Evolutionary conservation across 2,888 invertebrate genomes (phyloP), one percentile per base, ranked within the genome.

Genomic region (Chrysolina americana): DNA sequence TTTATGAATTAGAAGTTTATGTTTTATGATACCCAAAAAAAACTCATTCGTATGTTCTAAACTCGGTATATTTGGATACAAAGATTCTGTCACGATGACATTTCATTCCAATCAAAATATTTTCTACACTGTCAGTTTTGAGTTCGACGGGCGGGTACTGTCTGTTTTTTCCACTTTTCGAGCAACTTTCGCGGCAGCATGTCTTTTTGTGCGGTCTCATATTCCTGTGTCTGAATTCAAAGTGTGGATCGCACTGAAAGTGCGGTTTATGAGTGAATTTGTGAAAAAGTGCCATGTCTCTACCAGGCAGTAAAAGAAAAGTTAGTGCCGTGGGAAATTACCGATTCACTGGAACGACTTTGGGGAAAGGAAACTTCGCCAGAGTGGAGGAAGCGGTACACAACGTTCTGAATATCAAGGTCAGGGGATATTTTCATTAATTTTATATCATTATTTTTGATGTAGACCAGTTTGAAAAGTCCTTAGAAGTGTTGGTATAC

Each of bases 291-390:
- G 68, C 36, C 13, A 68, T 68, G 68, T 48, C 68, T 56, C 44
- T 68, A 13, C 68, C 50, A 8, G 64, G 44, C 76, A 81, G 79
- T 64, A 83, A 79, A 73, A 81, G 81, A 76, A 87, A 90, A 87
- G 88, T 92, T 79, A 89, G 90, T 84, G 90, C 89, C 87, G 90
- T 94, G 81, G 94, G 94, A 72, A 92, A 92, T 85, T 94, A 94
- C 88, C 89, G 91, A 83, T 92, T 94, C 91, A 93, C 92, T 72
- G 93, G 93, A 74, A 91, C 90, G 81, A 89, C 92, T 73, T 89
- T 94, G 73, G 94, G 94, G 62, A 94, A 93, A 87, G 94, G 94
- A 76, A 94, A 93, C 87, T 94, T 94, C 86, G 94, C 94, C 23
- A 90, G 91, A 81, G 94, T 94, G 64, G 93, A 94, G 85, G 92